These are phyloP conservation scores for Pentalonia nigronervosa DNA, from an alignment of 1,140 invertebrate genomes.

Conservation along the genomic window DNA sequence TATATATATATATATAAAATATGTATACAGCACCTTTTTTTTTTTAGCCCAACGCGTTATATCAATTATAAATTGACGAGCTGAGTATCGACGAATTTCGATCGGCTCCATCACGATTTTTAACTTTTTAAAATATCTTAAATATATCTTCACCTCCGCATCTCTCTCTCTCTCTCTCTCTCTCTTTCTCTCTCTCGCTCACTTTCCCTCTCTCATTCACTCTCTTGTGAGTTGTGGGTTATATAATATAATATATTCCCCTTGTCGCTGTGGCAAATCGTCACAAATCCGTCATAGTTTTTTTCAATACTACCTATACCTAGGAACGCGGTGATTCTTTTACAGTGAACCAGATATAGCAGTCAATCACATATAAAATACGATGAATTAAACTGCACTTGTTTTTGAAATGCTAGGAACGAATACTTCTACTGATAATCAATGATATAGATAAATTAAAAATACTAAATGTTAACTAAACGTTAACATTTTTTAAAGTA, in stretches of 20 bases:
- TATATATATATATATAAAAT: too few species aligned
- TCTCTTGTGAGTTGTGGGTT: background rate
- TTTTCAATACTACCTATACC: background rate
- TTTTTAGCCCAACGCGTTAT: background rate
- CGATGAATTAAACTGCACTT: background rate
- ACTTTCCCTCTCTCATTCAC: background rate
- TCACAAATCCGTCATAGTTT: background rate
- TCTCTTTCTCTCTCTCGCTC: background rate
- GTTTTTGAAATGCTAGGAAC: background rate
- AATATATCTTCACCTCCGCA: background rate
- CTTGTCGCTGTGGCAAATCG: background rate
- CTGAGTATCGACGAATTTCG: background rate
- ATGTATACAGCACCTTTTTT: background rate
- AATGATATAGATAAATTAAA: background rate
- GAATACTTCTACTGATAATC: background rate
- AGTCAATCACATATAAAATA: background rate
- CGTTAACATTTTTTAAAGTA: background rate
- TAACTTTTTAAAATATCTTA: background rate
- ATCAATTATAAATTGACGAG: constrained; percentile 32
- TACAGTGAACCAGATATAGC: background rate
- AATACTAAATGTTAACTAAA: background rate
- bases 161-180: background rate
- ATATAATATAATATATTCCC: background rate
- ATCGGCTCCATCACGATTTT: background rate
- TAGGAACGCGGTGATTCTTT: background rate